Evolutionary conservation across 2,797 vertebrate species (phyloP).

Genomic region (Micrastur ruficollis): DNA sequence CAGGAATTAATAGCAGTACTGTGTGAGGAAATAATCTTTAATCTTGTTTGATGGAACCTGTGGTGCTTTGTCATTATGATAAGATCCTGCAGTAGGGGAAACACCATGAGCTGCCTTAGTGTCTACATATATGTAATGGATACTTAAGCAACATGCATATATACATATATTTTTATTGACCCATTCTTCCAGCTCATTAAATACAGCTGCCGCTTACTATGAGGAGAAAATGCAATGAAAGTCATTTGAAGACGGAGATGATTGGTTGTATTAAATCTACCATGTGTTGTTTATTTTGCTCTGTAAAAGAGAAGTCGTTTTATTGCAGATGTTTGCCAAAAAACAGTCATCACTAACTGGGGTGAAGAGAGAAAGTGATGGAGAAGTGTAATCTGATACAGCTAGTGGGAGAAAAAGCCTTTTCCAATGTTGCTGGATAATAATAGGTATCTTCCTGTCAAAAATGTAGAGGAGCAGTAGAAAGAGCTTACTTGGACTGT

Average conservation of each 20-base stretch:
- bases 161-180: constrained; percentile 9
- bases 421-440: not conserved
- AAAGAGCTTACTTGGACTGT: not conserved
- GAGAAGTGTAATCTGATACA: not conserved
- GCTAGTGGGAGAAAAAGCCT: not conserved
- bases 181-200: constrained; percentile 31
- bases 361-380: not conserved
- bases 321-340: constrained; percentile 27
- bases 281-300: constrained; percentile 46
- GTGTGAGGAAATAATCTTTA: not conserved
- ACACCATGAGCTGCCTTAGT: not conserved
- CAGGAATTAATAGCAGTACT: not conserved
- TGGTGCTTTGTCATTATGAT: not conserved
- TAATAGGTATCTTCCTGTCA: not conserved
- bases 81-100: not conserved
- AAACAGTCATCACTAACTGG: not conserved
- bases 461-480: not conserved
- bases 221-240: not conserved
- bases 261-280: constrained; percentile 19
- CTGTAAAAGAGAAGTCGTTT: not conserved
- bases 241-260: constrained; percentile 5
- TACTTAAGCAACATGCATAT: not conserved
- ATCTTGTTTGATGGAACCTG: not conserved
- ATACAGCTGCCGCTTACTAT: constrained; percentile 4
- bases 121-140: not conserved